Evolutionary conservation across 2,113 vertebrate genomes (phyloP), one percentile per base, ranked within the genome.

Genomic region (Cricetomys ansorgei): DNA sequence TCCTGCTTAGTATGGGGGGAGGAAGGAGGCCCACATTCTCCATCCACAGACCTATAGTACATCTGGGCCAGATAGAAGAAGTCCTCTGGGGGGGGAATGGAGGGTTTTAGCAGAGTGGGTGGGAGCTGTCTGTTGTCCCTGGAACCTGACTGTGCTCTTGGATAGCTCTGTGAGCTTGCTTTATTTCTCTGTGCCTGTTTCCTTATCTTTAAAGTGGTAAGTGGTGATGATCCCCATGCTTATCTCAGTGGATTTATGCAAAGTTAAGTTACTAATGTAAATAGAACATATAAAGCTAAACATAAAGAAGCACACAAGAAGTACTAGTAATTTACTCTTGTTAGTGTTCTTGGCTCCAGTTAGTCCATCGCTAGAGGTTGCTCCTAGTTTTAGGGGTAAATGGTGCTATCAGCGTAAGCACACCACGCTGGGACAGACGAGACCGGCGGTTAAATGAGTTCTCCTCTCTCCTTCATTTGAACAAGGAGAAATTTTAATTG

Each of bases 351-450:
- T 27, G 11, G 57, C 19, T 40, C n/a, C 25, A 69, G 31, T 48
- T 34, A 17, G 57, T 45, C 19, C 21, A 64, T n/a, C 93, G 72
- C 93, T 62, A 85, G 84, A 87, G 53, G 77, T 81, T 17, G 34
- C 43, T 91, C 3, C 67, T 53, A 94, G n/a, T 40, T 48, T 83
- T 27, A 91, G 73, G 94, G 86, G 94, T 43, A 43, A 40, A 70
- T 13, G 15, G 3, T n/a, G 29, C 73, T 21, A 4, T 57, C 67
- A 19, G 55, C 13, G 34, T 29, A 17, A 19, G 16, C 12, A 50
- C 31, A n/a, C 17, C 9, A 19, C 40, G 4, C 8, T 25, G 21
- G 15, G 23, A 62, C 37, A 25, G 48, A 59, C 31, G 57, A 86
- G n/a, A 87, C 6, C 11, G 23, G 40, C 9, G 6, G 5, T 16